phyloP scores from a whole-genome alignment of 2,797 vertebrate species.

The Enteromius thamalakanensis region DNA sequence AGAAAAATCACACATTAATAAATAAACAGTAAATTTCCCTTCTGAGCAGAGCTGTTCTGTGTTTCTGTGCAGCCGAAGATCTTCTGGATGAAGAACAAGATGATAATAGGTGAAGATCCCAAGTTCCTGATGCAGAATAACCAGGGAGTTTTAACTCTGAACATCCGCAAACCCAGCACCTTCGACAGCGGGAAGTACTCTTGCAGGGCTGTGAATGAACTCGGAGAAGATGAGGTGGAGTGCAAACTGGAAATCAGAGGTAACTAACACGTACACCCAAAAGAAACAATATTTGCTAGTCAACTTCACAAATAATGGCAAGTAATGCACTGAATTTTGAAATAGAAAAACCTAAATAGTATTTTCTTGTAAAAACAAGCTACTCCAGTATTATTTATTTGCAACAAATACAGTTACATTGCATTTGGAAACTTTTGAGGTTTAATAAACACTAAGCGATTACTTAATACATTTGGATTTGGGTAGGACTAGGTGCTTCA shows the following conservation, averaged over 20 bases:
- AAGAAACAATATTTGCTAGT: not conserved
- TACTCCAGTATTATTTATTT: not conserved
- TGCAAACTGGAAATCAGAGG: constrained; percentile 87
- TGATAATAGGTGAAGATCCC: constrained; percentile 88
- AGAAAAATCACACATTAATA: not conserved
- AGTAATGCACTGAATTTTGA: not conserved
- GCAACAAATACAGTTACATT: no score
- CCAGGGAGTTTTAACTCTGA: constrained; percentile 94
- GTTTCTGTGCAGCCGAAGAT: constrained; percentile 85
- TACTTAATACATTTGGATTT: no score
- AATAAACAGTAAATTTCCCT: no score
- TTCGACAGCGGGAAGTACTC: constrained; percentile 89
- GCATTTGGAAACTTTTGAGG: not conserved
- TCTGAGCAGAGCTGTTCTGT: not conserved
- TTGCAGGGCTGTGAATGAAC: constrained; percentile 87
- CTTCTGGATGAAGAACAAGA: constrained; percentile 94
- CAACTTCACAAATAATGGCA: not conserved
- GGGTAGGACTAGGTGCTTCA: no score
- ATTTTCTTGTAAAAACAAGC: no score
- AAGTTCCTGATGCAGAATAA: constrained; percentile 93
- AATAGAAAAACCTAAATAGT: not conserved
- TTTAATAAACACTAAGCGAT: not conserved
- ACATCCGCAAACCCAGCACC: constrained; percentile 89
- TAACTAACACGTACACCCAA: not conserved
- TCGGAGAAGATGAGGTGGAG: constrained; percentile 89